Conservation (phyloP, 2,888 invertebrate species). For the Mamestra brassicae region DNA sequence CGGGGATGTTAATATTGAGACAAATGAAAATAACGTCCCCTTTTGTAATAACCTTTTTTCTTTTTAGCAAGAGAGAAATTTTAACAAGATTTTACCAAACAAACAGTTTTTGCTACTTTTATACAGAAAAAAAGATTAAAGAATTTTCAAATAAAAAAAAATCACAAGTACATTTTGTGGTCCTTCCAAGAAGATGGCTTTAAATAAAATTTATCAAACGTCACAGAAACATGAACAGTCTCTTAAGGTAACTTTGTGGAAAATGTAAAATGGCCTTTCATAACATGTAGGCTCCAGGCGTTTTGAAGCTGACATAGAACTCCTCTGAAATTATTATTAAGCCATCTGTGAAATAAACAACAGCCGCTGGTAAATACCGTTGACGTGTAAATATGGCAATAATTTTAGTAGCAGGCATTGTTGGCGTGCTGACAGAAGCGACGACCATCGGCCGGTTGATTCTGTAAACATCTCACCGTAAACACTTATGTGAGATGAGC, state of each 20-base stretch:
- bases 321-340: neutral
- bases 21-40: too few species aligned
- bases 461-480: too few species aligned
- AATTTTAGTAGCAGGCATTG: too few species aligned
- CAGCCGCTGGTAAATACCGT: neutral
- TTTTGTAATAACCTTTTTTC: neutral
- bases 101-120: neutral
- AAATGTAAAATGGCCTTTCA: neutral
- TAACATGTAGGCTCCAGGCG: neutral
- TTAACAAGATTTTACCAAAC: neutral
- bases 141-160: neutral
- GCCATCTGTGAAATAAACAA: neutral
- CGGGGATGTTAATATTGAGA: too few species aligned
- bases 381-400: neutral
- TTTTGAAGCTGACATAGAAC: neutral
- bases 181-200: neutral
- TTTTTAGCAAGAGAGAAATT: neutral
- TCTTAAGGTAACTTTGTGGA: neutral
- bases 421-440: too few species aligned
- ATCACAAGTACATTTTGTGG: neutral
- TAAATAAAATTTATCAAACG: neutral
- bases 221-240: neutral
- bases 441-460: too few species aligned
- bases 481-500: too few species aligned
- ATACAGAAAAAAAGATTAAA: neutral